These are phyloP conservation scores for Polyploca ridens DNA, from an alignment of 2,888 invertebrate species.

Conservation along the genomic window DNA sequence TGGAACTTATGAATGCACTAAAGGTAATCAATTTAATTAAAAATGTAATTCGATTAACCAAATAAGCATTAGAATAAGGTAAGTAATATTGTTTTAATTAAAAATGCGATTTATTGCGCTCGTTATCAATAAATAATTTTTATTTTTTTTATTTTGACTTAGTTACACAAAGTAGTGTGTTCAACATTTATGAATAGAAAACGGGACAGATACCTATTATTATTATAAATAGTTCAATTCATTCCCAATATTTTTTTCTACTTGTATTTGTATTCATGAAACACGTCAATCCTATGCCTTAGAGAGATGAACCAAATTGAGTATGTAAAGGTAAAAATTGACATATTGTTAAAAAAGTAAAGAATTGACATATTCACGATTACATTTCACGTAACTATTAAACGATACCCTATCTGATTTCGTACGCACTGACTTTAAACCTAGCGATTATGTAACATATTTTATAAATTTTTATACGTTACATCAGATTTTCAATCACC, in stretches of 20 bases:
- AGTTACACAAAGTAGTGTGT: slow-evolving; percentile 63
- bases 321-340: slow-evolving; percentile 42
- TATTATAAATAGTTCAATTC: slow-evolving; percentile 44
- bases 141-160: slow-evolving; percentile 28
- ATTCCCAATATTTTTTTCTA: slow-evolving; percentile 45
- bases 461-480: background rate
- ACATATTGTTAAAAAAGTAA: slow-evolving; percentile 36
- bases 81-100: no score
- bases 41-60: no score
- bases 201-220: slow-evolving; percentile 63
- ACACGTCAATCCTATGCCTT: slow-evolving; percentile 58
- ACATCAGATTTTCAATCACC: background rate
- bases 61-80: no score
- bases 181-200: slow-evolving; percentile 60
- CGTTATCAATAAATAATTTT: slow-evolving; percentile 36
- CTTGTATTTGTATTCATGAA: slow-evolving; percentile 51
- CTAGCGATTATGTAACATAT: slow-evolving; percentile 25
- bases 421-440: slow-evolving; percentile 43
- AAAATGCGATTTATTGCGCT: background rate
- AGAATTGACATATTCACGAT: slow-evolving; percentile 48
- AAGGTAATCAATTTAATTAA: no score
- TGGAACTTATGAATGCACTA: background rate
- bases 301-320: slow-evolving; percentile 4
- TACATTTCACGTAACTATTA: slow-evolving; percentile 21
- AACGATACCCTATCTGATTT: slow-evolving; percentile 12